Evolutionary conservation across 1,140 invertebrate species (phyloP), one percentile per base, ranked within the genome.

Genomic region (Pinna nobilis): DNA sequence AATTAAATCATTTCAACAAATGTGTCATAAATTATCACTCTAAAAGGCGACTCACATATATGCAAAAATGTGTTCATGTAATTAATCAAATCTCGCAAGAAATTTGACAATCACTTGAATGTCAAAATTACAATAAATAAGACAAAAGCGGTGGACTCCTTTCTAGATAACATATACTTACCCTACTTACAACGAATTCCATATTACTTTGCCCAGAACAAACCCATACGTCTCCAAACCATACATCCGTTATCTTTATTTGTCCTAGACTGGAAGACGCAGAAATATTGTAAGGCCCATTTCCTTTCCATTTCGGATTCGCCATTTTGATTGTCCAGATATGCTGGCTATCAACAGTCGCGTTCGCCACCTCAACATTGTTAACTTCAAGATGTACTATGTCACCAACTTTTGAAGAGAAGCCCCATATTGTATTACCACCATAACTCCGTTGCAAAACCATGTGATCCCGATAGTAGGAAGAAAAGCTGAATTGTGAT

Each of bases 201-300:
- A 88, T 88, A 61, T 88, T 88, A 61, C 85, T 87, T 57, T 88
- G 87, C 50, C 87, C 87, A 51, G 82, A 83, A 67, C 87, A 88
- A 15, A 88, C 3, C 85, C 83, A 86, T 4, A 86, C 82, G 68
- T 86, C 84, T 13, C 84, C 84, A 74, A 87, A 87, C n/a, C 84
- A 51, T 30, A 87, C 84, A 68, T 85, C 77, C n/a, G 67, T 20
- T 9, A 86, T 20, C 6, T 49, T 68, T 11, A 83, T 33, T 6
- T 47, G 68, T 30, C 66, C 77, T 25, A 70, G 55, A 35, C 60
- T 64, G 1, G 81, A 82, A 15, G 50, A 25, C 2, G 70, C 78
- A 3, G 35, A 53, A 4, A 77, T 69, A 3, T 28, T 59, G n/a
- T 60, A 74, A 4, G 80, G 75, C 20, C 78, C 78, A 7, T 60